Evolutionary conservation across 2,888 invertebrate species (phyloP), one percentile per base, ranked within the genome.

Genomic region (Hyles lineata): DNA sequence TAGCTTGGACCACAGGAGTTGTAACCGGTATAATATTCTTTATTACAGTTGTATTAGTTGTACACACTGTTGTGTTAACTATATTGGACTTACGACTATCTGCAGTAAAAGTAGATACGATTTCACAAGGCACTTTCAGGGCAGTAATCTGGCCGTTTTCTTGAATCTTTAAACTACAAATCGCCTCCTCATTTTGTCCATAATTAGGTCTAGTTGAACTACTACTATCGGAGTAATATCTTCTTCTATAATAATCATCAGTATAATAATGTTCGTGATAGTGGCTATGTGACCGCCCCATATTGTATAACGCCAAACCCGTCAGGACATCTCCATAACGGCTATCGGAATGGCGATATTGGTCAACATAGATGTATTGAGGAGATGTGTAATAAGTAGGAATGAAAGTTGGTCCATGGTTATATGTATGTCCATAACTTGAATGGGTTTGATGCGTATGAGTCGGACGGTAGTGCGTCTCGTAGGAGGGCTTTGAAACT

Each of bases 71-170:
- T 71, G 82, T 80, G 63, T 89, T 89, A 6, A 83, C 78, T 23
- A 78, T 77, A 74, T 79, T 74, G 58, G 82, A 75, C 74, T 85
- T 87, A 29, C 83, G 84, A 75, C 90, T 87, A 4, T 84, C 89
- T 75, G 89, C 85, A 5, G 90, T 89, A 74, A 94, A 94, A 1
- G 94, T 94, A 1, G 94, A 92, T 11, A 94, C 93, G 11, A 93
- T 93, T 84, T 92, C 94, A 78, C 94, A 94, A 1, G 94, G 94
- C 78, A 94, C 88, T 80, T 87, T 92, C 19, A 94, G 77, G 23
- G 80, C 76, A 77, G 92, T 85, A 21, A 82, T 72, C 59, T 83
- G 86, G 9, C 83, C 85, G 50, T 89, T 86, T 78, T 93, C 91
- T 73, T 84, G 89, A 15, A 94, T 84, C 80, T 85, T 91, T 58